Evolutionary conservation across 2,888 invertebrate genomes (phyloP).

Genomic region (Ecdyonurus torrentis): DNA sequence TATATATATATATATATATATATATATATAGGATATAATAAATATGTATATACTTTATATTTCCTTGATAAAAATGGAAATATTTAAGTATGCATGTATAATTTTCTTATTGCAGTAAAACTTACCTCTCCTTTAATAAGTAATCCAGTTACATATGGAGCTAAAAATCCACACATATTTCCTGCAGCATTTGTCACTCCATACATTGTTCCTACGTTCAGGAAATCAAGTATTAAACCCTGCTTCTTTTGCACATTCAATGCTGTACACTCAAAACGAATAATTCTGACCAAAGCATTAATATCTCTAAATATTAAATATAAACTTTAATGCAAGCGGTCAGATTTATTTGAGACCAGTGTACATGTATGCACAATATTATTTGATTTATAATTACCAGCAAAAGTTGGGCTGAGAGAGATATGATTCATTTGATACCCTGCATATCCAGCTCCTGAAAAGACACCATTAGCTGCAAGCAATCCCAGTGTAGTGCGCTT

Average conservation of each 20-base stretch:
- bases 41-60: too few species aligned
- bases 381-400: slow-evolving; percentile 34
- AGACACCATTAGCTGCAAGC: slow-evolving; percentile 51
- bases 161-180: slow-evolving; percentile 67
- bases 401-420: slow-evolving; percentile 60
- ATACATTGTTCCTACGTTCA: slow-evolving; percentile 56
- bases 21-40: too few species aligned
- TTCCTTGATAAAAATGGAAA: too few species aligned
- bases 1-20: too few species aligned
- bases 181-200: slow-evolving; percentile 70
- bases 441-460: slow-evolving; percentile 61
- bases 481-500: slow-evolving; percentile 49
- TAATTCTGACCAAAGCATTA: too few species aligned
- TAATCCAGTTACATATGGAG: slow-evolving; percentile 58
- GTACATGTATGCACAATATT: neutral
- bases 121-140: slow-evolving; percentile 50
- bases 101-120: slow-evolving; percentile 13
- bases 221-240: neutral
- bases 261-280: too few species aligned
- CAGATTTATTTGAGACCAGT: too few species aligned
- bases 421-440: slow-evolving; percentile 77
- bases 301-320: too few species aligned
- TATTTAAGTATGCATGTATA: too few species aligned
- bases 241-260: too few species aligned
- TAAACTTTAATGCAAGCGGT: too few species aligned